These are phyloP conservation scores for Fratercula arctica DNA, from an alignment of 2,797 vertebrate species.

Conservation along the genomic window DNA sequence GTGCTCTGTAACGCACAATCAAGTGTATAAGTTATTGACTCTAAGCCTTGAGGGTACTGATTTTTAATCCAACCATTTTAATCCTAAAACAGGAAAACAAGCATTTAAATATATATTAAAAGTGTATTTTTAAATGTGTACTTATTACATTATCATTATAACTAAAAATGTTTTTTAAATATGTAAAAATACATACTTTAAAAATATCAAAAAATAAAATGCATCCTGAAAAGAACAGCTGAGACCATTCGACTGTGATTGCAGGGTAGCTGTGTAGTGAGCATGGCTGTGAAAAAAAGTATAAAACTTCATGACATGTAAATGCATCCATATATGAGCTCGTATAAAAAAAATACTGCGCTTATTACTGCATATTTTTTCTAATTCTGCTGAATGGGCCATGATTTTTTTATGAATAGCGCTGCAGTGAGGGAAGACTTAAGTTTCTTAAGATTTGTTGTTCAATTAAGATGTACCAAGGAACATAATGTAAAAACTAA, in stretches of 20 bases:
- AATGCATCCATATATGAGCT: not conserved
- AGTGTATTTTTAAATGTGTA: not conserved
- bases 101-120: not conserved
- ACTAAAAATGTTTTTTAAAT: not conserved
- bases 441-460: not conserved
- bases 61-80: not conserved
- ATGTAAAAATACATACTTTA: not conserved
- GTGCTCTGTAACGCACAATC: not conserved
- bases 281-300: not conserved
- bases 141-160: not conserved
- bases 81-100: not conserved
- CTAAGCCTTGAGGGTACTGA: not conserved
- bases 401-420: not conserved
- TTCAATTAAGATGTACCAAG: not conserved
- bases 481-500: not conserved
- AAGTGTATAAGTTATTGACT: not conserved
- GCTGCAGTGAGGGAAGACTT: not conserved
- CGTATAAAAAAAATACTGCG: not conserved
- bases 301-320: not conserved
- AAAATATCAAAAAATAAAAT: not conserved
- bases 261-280: not conserved
- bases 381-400: not conserved
- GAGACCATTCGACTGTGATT: not conserved
- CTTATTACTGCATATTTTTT: not conserved
- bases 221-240: not conserved